Conservation (phyloP, 1,140 invertebrate species). For the Spodoptera litura region DNA sequence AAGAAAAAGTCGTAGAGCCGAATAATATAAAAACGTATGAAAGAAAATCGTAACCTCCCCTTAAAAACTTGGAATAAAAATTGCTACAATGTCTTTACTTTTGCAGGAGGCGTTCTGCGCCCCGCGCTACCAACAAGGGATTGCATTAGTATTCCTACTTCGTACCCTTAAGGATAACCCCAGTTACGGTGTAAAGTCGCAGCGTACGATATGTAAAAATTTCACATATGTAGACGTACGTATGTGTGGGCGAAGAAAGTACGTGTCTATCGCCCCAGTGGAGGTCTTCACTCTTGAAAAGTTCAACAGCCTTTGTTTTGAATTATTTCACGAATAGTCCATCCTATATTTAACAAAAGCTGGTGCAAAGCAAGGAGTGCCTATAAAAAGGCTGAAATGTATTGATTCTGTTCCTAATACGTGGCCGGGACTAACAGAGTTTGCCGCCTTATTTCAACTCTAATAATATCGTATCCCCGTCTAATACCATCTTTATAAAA, state of each 20-base stretch:
- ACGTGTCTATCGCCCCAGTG: constrained; percentile 30
- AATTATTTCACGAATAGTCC: neutral
- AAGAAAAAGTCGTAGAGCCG: neutral
- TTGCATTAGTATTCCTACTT: constrained; percentile 33
- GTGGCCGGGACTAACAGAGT: neutral
- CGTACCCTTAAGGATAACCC: constrained; percentile 44
- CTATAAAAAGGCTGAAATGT: neutral
- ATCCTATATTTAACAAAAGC: neutral
- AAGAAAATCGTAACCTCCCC: constrained; percentile 9
- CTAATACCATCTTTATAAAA: constrained; percentile 36
- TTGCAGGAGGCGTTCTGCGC: constrained; percentile 17
- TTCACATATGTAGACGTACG: constrained; percentile 16
- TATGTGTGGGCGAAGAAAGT: constrained; percentile 15
- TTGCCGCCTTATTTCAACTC: constrained; percentile 14
- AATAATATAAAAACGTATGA: constrained; percentile 7
- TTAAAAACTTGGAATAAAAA: constrained; percentile 30
- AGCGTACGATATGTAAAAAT: constrained; percentile 42
- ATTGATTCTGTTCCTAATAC: constrained; percentile 26
- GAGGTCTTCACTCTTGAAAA: constrained; percentile 22
- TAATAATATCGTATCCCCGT: constrained; percentile 24
- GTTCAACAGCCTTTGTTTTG: constrained; percentile 19
- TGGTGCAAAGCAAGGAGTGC: neutral
- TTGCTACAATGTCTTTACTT: constrained; percentile 38
- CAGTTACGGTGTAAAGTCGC: constrained; percentile 45
- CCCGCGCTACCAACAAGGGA: constrained; percentile 27